Conservation (phyloP, 1,140 invertebrate species). For the Hesperophylax magnus region DNA sequence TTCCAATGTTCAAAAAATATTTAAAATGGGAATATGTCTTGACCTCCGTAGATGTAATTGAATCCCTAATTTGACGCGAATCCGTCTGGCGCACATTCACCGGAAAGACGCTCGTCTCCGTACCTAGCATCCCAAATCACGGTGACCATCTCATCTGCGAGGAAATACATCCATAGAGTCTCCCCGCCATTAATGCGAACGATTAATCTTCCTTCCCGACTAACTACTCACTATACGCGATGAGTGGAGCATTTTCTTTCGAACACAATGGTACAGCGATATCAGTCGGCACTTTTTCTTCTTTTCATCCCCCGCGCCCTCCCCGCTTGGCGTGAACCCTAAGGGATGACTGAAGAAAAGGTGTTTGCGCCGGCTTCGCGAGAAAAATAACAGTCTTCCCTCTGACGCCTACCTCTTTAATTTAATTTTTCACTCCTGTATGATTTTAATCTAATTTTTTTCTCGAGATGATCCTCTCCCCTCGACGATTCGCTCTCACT, state of each 20-base stretch:
- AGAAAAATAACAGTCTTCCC: conserved; percentile 57
- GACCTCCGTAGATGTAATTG: conserved; percentile 17
- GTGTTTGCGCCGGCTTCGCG: conserved; percentile 54
- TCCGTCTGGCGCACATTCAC: background rate
- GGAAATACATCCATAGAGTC: background rate
- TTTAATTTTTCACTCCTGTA: conserved; percentile 59
- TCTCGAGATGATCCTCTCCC: conserved; percentile 45
- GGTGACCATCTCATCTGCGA: conserved; percentile 41
- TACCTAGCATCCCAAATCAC: background rate
- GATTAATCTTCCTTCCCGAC: conserved; percentile 56
- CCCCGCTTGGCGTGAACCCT: background rate
- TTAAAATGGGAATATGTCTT: background rate
- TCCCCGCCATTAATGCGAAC: conserved; percentile 53
- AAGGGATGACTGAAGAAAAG: conserved; percentile 52
- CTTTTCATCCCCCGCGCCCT: conserved; percentile 34
- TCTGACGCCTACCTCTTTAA: conserved; percentile 51
- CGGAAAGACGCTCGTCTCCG: background rate
- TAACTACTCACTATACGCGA: conserved; percentile 59
- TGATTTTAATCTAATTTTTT: conserved; percentile 59
- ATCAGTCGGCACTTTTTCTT: conserved; percentile 57
- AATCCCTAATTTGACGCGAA: conserved; percentile 23
- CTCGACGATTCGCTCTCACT: background rate
- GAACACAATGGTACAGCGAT: conserved; percentile 57
- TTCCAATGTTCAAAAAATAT: background rate
- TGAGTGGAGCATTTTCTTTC: conserved; percentile 56